Conservation (phyloP, 2,888 invertebrate genomes). For the Augiades crinisus region DNA sequence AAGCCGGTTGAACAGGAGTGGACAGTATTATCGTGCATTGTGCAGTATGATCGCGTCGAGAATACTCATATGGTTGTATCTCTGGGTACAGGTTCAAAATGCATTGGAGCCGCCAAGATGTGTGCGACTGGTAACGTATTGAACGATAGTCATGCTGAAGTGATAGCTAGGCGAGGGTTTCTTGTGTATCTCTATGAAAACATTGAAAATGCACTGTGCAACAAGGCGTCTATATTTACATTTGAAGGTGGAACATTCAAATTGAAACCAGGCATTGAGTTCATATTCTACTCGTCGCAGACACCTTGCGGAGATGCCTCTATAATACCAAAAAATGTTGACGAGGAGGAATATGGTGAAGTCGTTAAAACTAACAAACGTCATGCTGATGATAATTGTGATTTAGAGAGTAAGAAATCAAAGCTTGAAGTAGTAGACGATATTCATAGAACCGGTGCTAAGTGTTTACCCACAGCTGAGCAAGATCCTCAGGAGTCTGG, state of each 20-base stretch:
- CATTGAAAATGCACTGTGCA: slow-evolving; percentile 61
- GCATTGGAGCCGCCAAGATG: slow-evolving; percentile 87
- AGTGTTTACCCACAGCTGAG: slow-evolving; percentile 81
- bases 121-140: slow-evolving; percentile 85
- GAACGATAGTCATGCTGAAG: slow-evolving; percentile 96
- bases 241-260: slow-evolving; percentile 55
- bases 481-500: slow-evolving; percentile 83
- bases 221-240: slow-evolving; percentile 53
- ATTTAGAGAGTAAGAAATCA: slow-evolving; percentile 41
- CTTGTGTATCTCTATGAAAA: slow-evolving; percentile 88
- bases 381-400: slow-evolving; percentile 40
- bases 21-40: slow-evolving; percentile 90
- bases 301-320: slow-evolving; percentile 97
- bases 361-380: slow-evolving; percentile 47
- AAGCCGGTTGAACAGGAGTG: slow-evolving; percentile 90
- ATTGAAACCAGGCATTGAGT: slow-evolving; percentile 82
- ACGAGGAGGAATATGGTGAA: slow-evolving; percentile 53
- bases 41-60: slow-evolving; percentile 69
- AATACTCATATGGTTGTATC: slow-evolving; percentile 83
- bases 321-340: slow-evolving; percentile 84
- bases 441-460: slow-evolving; percentile 93
- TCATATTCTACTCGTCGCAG: slow-evolving; percentile 93
- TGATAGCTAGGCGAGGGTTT: slow-evolving; percentile 91
- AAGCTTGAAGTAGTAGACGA: slow-evolving; percentile 38
- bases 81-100: slow-evolving; percentile 96